Evolutionary conservation across 2,888 invertebrate genomes (phyloP).

Genomic region (Drosophila maculinotata): DNA sequence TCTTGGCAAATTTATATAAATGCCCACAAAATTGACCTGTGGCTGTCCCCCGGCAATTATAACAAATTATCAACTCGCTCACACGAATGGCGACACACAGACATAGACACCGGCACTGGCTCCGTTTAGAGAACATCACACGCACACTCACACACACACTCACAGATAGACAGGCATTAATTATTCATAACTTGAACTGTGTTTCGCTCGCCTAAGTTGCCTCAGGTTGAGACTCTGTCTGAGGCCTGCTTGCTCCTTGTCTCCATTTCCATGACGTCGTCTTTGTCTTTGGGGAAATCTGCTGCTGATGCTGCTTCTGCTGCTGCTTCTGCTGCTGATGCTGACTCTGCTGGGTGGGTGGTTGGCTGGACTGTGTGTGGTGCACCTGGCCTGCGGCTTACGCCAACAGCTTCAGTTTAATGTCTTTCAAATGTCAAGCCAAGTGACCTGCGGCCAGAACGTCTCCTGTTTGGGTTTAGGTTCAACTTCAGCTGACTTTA

Average conservation of each 20-base stretch:
- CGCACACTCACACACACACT: constrained; percentile 34
- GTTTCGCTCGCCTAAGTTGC: constrained; percentile 36
- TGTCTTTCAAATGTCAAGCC: constrained; percentile 71
- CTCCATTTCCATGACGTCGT: constrained; percentile 54
- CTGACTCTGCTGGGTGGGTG: constrained; percentile 4
- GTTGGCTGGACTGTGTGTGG: constrained; percentile 19
- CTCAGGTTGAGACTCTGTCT: constrained; percentile 4
- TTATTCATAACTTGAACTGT: constrained; percentile 75
- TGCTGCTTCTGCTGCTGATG: constrained; percentile 25
- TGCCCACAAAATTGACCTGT: constrained; percentile 77
- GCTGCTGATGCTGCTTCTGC: no score
- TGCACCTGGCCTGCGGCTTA: constrained; percentile 59
- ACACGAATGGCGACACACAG: constrained; percentile 56
- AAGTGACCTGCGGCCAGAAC: constrained; percentile 47
- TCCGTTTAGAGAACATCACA: constrained; percentile 20
- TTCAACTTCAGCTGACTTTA: constrained; percentile 8
- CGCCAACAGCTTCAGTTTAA: constrained; percentile 69
- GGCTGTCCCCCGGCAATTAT: constrained; percentile 76
- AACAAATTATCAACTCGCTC: constrained; percentile 78
- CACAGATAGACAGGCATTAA: constrained; percentile 65
- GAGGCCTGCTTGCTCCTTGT: constrained; percentile 26
- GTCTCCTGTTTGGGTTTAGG: constrained; percentile 26
- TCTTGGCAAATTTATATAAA: constrained; percentile 72
- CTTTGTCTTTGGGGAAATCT: constrained; percentile 73
- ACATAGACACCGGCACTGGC: constrained; percentile 33